phyloP scores from a whole-genome alignment of 2,113 vertebrate species.

The Pangasianodon hypophthalmus region DNA sequence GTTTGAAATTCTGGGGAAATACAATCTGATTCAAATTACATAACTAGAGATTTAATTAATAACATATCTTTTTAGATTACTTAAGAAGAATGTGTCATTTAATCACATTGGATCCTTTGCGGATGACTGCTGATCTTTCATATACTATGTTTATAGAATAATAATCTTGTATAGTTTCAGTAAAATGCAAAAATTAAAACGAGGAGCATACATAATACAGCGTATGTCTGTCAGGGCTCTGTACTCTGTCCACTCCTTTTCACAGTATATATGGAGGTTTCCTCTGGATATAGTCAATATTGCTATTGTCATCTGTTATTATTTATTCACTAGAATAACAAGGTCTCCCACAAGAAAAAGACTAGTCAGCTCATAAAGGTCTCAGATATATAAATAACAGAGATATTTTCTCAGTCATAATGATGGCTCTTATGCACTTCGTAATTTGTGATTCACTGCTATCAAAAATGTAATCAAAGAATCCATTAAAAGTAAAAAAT shows the following conservation, averaged over 20 bases:
- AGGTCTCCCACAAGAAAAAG: background rate
- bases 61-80: too few species aligned
- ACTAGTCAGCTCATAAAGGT: background rate
- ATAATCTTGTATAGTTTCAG: background rate
- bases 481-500: background rate
- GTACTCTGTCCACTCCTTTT: too few species aligned
- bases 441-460: background rate
- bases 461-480: background rate
- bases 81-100: background rate
- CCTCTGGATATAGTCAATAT: background rate
- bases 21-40: too few species aligned
- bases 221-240: too few species aligned
- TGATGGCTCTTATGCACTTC: background rate
- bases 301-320: background rate
- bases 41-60: too few species aligned
- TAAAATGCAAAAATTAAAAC: background rate
- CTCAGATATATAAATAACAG: background rate
- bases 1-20: too few species aligned
- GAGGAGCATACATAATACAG: background rate
- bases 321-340: background rate
- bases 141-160: background rate
- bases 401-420: background rate
- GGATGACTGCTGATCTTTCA: background rate
- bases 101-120: background rate
- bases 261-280: background rate